phyloP scores from a whole-genome alignment of 2,888 invertebrate genomes.

The Melanostoma scalare region DNA sequence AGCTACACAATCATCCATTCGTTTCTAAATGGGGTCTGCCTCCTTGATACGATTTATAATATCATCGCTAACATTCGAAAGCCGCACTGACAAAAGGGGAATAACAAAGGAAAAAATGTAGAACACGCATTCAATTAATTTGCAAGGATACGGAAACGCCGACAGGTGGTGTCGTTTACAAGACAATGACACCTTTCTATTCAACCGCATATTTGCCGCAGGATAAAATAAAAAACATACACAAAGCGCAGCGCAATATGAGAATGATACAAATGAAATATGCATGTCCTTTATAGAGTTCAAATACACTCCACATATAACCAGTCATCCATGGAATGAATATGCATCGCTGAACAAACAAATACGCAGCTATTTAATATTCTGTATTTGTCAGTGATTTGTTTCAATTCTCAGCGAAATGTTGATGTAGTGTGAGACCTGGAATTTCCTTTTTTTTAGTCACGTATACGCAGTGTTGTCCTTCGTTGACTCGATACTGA shows the following conservation, averaged over 20 bases:
- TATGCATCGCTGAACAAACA: background rate
- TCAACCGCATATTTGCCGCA: conserved; percentile 52
- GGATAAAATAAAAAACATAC: conserved; percentile 49
- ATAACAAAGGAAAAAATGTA: conserved; percentile 12
- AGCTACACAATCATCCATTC: background rate
- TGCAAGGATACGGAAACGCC: conserved; percentile 49
- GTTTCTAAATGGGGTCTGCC: conserved; percentile 11
- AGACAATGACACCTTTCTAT: conserved; percentile 31
- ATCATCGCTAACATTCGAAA: conserved; percentile 5
- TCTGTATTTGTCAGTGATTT: conserved; percentile 25
- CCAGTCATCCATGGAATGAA: background rate
- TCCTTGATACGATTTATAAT: conserved; percentile 10
- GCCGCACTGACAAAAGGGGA: background rate
- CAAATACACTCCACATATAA: background rate
- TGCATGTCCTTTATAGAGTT: background rate
- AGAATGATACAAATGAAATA: background rate
- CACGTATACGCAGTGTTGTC: conserved; percentile 28
- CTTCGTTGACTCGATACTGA: background rate
- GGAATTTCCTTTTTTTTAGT: conserved; percentile 35
- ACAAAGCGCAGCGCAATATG: background rate
- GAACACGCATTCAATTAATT: conserved; percentile 47
- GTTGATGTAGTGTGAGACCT: background rate
- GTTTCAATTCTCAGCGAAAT: background rate
- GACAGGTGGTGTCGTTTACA: conserved; percentile 56
- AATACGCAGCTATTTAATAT: background rate